Base-by-base conservation (phyloP, 2,888 invertebrate species). In the Lochmaea crataegi region DNA sequence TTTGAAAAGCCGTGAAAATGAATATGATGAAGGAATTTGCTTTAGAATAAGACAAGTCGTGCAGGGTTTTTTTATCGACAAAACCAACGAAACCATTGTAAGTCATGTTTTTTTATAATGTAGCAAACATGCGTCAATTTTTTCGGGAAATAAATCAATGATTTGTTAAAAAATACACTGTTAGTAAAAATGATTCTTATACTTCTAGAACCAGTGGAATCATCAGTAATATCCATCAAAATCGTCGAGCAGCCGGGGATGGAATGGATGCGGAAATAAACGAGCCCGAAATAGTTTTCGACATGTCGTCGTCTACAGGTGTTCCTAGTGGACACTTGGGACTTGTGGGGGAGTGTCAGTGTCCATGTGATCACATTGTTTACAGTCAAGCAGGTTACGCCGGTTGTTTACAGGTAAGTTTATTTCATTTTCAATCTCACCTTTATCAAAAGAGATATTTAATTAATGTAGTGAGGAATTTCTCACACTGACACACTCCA, bases 221-320 rank as follows among this genome's bases (percentile, higher is more conserved):
- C 9, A 3, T 53, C 53, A 53, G 53, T 18, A 63, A 63, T 12
- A 22, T 26, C 3, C 78, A 76, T 71, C 79, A 77, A 68, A 78
- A 78, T 68, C 82, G 85, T 70, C 83, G 86, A 53, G 80, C 85
- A 18, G 86, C 86, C 48, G 87, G 86, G 66, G 86, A 87, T 78
- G 87, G 87, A 69, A 86, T 86, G 84, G 87, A 86, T 77, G 83
- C 86, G 70, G 83, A 84, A 80, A 84, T 85, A 83, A 86, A 86
- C 81, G 85, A 86, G 75, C 85, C 86, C 9, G 86, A 86, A 80
- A 78, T 86, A 76, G 83, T 86, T 78, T 86, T 86, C 78, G 86
- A 85, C 78, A 80, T 85, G 79, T 78, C 84, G 57, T 85, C 84
- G 76, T 85, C 84, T 80, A 51, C 68, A n/a, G 85, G 84, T n/a